Conservation (phyloP, 2,113 vertebrate genomes). For the Aramus guarauna region DNA sequence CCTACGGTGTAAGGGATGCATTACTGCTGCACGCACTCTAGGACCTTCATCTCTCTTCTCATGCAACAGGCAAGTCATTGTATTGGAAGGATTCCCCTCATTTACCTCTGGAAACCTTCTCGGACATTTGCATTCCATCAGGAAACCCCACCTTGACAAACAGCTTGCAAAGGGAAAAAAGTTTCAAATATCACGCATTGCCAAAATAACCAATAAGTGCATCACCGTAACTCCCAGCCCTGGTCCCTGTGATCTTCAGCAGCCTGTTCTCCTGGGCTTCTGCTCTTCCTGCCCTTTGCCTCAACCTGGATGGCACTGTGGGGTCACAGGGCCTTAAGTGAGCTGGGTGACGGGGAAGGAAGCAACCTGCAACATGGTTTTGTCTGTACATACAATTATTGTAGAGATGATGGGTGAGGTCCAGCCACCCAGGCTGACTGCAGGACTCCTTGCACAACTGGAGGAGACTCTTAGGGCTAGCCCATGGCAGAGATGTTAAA, state of each 20-base stretch:
- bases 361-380: accelerated
- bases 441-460: not conserved
- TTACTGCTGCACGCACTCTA: accelerated
- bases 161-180: not conserved
- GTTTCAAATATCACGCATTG: accelerated
- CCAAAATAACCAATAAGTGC: not conserved
- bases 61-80: not conserved
- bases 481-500: not conserved
- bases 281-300: not conserved
- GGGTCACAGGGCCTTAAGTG: not conserved
- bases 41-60: not conserved
- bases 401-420: not conserved
- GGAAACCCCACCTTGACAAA: not conserved
- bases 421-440: accelerated
- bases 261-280: not conserved
- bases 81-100: not conserved
- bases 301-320: not conserved
- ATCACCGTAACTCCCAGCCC: accelerated
- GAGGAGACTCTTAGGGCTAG: not conserved
- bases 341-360: not conserved
- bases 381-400: not conserved
- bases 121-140: not conserved
- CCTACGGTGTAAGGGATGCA: not conserved
- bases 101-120: not conserved
- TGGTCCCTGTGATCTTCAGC: not conserved